Evolutionary conservation across 2,113 vertebrate species (phyloP).

Genomic region (Hirundichthys speculiger): DNA sequence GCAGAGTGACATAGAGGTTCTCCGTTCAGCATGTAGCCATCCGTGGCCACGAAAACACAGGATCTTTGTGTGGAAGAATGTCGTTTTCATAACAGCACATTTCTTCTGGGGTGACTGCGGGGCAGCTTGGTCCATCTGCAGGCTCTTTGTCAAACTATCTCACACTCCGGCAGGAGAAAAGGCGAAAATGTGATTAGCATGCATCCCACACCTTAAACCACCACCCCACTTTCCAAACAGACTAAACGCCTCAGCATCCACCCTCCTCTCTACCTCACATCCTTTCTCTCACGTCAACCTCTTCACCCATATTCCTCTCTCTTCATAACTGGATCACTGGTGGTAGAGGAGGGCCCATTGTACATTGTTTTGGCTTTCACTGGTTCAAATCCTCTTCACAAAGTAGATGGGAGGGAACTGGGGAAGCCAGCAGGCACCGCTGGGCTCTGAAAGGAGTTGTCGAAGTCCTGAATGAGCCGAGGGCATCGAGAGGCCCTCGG

Average conservation of each 20-base stretch:
- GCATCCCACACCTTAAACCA: constrained; percentile 70
- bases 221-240: constrained; percentile 37
- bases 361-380: constrained; percentile 69
- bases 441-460: constrained; percentile 50
- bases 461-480: constrained; percentile 59
- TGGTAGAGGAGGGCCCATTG: constrained; percentile 55
- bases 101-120: constrained; percentile 72
- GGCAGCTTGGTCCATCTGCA: constrained; percentile 76
- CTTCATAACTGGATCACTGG: constrained; percentile 71
- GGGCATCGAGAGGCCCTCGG: constrained; percentile 61
- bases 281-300: constrained; percentile 28
- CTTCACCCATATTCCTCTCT: constrained; percentile 59
- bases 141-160: constrained; percentile 77
- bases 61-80: constrained; percentile 83
- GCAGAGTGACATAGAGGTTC: constrained; percentile 55
- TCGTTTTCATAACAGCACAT: constrained; percentile 79
- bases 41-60: constrained; percentile 75
- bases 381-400: constrained; percentile 71
- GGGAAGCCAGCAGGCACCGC: constrained; percentile 65
- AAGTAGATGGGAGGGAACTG: constrained; percentile 55
- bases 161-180: constrained; percentile 52
- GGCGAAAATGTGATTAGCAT: constrained; percentile 74
- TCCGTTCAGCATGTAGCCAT: constrained; percentile 60
- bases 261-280: constrained; percentile 30
- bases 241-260: constrained; percentile 57